These are phyloP conservation scores for Cotesia typhae DNA, from an alignment of 1,140 invertebrate species.

Conservation along the genomic window DNA sequence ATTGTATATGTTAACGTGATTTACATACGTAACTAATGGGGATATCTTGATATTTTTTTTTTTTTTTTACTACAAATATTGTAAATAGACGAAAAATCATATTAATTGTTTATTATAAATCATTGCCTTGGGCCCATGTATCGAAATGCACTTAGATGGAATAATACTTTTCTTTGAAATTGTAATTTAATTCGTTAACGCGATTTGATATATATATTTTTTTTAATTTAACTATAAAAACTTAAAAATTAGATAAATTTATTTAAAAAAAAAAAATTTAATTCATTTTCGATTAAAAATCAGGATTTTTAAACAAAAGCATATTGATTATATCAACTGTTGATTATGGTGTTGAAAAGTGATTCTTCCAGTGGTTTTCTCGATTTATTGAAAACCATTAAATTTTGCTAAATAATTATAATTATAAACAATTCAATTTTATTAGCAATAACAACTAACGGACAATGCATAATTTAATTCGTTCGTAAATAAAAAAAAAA, in stretches of 20 bases:
- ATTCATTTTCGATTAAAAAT: background rate
- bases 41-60: no score
- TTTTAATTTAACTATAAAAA: background rate
- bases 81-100: conserved; percentile 20
- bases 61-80: conserved; percentile 10
- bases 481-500: background rate
- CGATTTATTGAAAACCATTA: background rate
- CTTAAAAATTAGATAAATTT: background rate
- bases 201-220: conserved; percentile 17
- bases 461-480: no score
- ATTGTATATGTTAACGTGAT: background rate
- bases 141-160: background rate
- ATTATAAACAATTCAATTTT: no score
- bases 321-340: background rate
- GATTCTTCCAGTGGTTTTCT: background rate
- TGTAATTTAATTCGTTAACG: background rate
- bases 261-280: background rate
- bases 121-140: no score
- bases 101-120: background rate
- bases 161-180: background rate
- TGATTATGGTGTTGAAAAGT: conserved; percentile 5
- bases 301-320: background rate
- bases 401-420: no score
- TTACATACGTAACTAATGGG: background rate
- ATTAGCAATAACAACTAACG: no score